Evolutionary conservation across 30 jellyfish, hydroid and myxozoan genomes (phyloP), one percentile per base, ranked within the genome.

Genomic region (Pelagia noctiluca): DNA sequence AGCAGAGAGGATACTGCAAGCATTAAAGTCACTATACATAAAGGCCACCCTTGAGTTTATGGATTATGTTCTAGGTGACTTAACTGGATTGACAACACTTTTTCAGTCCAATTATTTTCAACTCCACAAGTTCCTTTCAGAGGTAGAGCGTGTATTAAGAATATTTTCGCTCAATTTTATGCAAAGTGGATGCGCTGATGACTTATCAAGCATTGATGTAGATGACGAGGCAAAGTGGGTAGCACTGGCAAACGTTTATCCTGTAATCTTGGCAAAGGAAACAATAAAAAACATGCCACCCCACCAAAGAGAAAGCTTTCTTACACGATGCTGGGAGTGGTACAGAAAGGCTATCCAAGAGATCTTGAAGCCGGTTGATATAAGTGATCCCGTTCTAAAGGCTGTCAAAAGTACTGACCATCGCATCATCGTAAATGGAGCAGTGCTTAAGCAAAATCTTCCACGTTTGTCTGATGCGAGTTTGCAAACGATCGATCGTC

Each of bases 101-200:
- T n/a, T n/a, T n/a, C n/a, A n/a, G n/a, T n/a, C n/a, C n/a, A n/a
- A n/a, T n/a, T n/a, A n/a, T n/a, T n/a, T n/a, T n/a, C n/a, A n/a
- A n/a, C n/a, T n/a, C n/a, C n/a, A n/a, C n/a, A n/a, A n/a, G n/a
- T 70, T 71, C 75, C 77, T 76, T 16, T 78, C 80, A 48, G 89
- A 78, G n/a, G 60, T 78, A 3, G 68, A 78, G 54, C 69, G 89
- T 30, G 84, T 60, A 21, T 13, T 78, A 8, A 61, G 63, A 32
- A 22, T 76, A 61, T 76, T 48, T 29, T 50, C 28, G 31, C 35
- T 16, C 62, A 50, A 50, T 31, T 50, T 76, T 33, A 76, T 47
- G 79, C 22, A n/a, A 76, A 31, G 28, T 76, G 32, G 78, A 50
- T 53, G 54, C 82, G 36, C 68, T 1, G 46, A 76, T 38, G n/a